These are phyloP conservation scores for Lamellibrachia satsuma DNA, from an alignment of 2,888 invertebrate genomes.

Conservation along the genomic window DNA sequence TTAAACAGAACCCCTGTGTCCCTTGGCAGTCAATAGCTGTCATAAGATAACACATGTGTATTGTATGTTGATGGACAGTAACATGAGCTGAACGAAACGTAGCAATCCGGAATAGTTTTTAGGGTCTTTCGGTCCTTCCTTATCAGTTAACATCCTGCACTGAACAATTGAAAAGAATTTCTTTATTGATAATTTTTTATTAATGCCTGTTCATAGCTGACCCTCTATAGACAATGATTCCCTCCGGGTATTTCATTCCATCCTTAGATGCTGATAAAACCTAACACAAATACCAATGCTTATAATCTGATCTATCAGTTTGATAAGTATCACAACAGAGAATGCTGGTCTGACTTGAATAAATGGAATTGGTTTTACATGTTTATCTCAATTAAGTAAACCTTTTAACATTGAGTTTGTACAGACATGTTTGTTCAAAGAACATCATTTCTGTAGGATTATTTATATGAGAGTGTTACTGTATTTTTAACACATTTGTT, in stretches of 20 bases:
- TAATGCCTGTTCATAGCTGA: neutral
- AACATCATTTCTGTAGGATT: neutral
- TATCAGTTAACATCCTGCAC: neutral
- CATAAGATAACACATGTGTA: neutral
- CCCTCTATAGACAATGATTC: neutral
- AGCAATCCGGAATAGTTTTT: neutral
- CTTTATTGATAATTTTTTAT: neutral
- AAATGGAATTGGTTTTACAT: neutral
- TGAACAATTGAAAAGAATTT: neutral
- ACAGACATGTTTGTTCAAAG: neutral
- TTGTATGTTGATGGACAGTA: conserved; percentile 5
- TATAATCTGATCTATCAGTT: too few species aligned
- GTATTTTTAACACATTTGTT: neutral
- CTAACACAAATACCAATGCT: too few species aligned
- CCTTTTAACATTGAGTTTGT: neutral
- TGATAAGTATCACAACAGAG: too few species aligned
- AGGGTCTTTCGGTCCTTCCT: neutral
- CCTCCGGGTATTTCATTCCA: neutral
- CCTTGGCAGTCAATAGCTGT: neutral
- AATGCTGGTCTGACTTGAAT: too few species aligned
- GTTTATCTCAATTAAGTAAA: neutral
- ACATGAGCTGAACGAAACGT: neutral
- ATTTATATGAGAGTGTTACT: neutral
- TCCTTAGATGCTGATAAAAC: too few species aligned
- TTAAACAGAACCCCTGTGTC: neutral